Conservation (phyloP, 2,888 invertebrate species). For the Dolichomitus sp. region DNA sequence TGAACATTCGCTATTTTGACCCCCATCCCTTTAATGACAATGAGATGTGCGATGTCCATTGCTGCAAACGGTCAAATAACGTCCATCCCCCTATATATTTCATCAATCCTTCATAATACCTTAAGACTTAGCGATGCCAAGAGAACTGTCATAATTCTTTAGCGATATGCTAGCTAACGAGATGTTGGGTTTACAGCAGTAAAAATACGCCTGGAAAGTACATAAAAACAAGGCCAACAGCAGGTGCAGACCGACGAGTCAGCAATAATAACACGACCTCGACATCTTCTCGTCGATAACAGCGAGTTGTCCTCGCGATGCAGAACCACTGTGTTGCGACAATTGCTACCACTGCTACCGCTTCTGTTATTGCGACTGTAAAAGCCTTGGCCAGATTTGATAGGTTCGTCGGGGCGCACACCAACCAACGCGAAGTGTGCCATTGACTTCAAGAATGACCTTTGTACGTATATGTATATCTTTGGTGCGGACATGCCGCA, state of each 20-base stretch:
- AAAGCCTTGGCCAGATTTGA: constrained; percentile 15
- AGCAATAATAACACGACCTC: constrained; percentile 7
- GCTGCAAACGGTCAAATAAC: too few relatives aligned
- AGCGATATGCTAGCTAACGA: constrained; percentile 16
- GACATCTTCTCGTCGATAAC: constrained; percentile 27
- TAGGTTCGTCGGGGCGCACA: not conserved
- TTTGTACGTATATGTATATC: constrained; percentile 21
- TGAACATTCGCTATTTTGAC: too few relatives aligned
- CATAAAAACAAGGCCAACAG: constrained; percentile 13
- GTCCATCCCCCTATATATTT: too few relatives aligned
- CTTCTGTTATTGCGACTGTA: constrained; percentile 4
- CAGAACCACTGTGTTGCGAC: not conserved
- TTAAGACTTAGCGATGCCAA: not conserved
- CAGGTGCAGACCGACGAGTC: constrained; percentile 10
- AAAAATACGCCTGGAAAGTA: constrained; percentile 14
- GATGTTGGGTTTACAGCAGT: constrained; percentile 6
- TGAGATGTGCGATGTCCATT: too few relatives aligned
- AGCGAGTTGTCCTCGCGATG: constrained; percentile 8
- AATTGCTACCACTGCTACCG: not conserved
- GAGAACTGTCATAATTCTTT: constrained; percentile 16
- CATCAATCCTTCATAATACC: not conserved
- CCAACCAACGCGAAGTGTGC: constrained; percentile 41
- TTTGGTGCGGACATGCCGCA: constrained; percentile 14
- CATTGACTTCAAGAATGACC: constrained; percentile 53
- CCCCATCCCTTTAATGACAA: too few relatives aligned